These are phyloP conservation scores for Synanthedon andrenaeformis DNA, from an alignment of 2,888 invertebrate genomes.

Conservation along the genomic window DNA sequence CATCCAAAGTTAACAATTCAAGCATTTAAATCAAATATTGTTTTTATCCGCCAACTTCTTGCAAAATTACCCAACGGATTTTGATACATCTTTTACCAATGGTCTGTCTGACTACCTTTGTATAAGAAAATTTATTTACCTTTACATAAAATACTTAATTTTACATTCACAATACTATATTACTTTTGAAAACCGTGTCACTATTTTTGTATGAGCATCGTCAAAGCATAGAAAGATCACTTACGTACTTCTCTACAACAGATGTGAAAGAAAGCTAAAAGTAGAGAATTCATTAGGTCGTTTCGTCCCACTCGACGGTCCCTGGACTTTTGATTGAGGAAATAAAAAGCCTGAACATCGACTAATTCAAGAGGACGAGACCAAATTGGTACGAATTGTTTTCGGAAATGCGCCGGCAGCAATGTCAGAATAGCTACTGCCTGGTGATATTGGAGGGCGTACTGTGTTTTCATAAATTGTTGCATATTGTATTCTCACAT, in stretches of 20 bases:
- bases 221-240: slow-evolving; percentile 22
- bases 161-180: too few relatives aligned
- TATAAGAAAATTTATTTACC: too few relatives aligned
- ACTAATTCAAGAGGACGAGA: slow-evolving; percentile 49
- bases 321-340: slow-evolving; percentile 63
- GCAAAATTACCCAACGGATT: too few relatives aligned
- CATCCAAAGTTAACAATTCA: too few relatives aligned
- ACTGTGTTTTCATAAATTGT: not conserved
- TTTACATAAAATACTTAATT: too few relatives aligned
- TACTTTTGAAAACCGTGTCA: too few relatives aligned
- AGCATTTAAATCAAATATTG: too few relatives aligned
- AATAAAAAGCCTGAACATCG: slow-evolving; percentile 53
- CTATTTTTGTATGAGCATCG: too few relatives aligned
- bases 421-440: not conserved
- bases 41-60: too few relatives aligned
- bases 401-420: slow-evolving; percentile 17
- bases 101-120: too few relatives aligned
- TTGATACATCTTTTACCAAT: too few relatives aligned
- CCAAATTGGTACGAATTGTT: slow-evolving; percentile 46
- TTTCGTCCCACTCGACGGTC: slow-evolving; percentile 50
- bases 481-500: too few relatives aligned
- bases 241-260: slow-evolving; percentile 10
- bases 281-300: slow-evolving; percentile 59
- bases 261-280: slow-evolving; percentile 26
- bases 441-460: not conserved